phyloP scores from a whole-genome alignment of 2,113 vertebrate species.

The Hyla sarda region DNA sequence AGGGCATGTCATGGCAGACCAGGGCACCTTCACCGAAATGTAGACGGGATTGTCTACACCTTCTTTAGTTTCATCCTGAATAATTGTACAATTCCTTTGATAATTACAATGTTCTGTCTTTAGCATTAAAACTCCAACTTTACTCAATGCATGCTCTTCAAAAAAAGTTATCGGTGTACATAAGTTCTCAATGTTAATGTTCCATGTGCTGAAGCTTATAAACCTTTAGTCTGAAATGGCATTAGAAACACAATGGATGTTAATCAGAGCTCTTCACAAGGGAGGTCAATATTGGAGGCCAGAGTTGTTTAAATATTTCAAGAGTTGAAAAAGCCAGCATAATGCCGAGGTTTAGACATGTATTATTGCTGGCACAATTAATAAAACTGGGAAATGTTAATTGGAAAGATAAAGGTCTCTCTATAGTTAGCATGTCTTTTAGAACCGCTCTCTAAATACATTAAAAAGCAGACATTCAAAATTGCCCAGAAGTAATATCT shows the following conservation, averaged over 20 bases:
- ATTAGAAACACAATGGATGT: slow-evolving; percentile 34
- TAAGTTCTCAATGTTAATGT: slow-evolving; percentile 9
- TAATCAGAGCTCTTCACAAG: slow-evolving; percentile 46
- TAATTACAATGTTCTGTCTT: not conserved
- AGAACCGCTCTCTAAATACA: slow-evolving; percentile 1
- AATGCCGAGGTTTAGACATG: slow-evolving; percentile 35
- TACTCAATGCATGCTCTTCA: not conserved
- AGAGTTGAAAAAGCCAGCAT: slow-evolving; percentile 24
- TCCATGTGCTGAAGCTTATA: not conserved
- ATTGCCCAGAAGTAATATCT: not conserved
- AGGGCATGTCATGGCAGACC: too few relatives aligned
- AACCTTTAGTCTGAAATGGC: slow-evolving; percentile 5
- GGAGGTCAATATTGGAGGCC: slow-evolving; percentile 27
- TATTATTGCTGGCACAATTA: slow-evolving; percentile 42
- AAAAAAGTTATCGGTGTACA: not conserved
- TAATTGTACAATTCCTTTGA: not conserved
- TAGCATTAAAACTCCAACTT: not conserved
- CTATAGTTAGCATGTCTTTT: slow-evolving; percentile 27
- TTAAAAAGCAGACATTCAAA: slow-evolving; percentile 11
- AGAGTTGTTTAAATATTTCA: slow-evolving; percentile 52
- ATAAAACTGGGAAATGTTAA: slow-evolving; percentile 46
- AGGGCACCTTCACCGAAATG: too few relatives aligned
- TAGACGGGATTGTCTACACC: not conserved
- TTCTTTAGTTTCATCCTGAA: not conserved
- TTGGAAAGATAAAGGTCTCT: slow-evolving; percentile 53